Percentiles rank a stretch among this genome's conserved stretches.
Evolutionary conservation across 2,113 vertebrate genomes (phyloP).

Genomic region (Seriola rivoliana): DNA sequence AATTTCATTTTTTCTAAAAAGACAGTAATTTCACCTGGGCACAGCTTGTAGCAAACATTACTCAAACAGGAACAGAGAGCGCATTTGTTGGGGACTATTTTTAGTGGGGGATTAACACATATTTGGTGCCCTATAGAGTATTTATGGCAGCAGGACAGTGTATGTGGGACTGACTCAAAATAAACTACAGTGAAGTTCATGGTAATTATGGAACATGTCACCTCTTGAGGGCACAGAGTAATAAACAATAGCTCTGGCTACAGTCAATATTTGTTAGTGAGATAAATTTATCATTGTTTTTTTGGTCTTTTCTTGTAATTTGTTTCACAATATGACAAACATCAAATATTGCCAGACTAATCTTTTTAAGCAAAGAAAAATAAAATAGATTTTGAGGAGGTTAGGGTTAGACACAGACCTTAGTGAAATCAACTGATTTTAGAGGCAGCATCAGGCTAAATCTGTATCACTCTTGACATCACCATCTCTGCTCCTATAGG

Average conservation of each 20-base stretch:
- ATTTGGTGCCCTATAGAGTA: not conserved
- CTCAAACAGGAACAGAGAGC: not conserved
- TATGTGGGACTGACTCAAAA: not conserved
- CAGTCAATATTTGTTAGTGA: not conserved
- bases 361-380: not conserved
- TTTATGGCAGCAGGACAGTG: not conserved
- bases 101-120: not conserved
- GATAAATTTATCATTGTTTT: not conserved
- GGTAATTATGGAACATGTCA: not conserved
- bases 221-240: not conserved
- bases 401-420: too few species aligned
- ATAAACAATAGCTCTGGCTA: not conserved
- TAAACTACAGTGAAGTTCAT: not conserved
- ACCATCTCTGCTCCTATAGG: not conserved
- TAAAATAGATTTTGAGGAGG: not conserved
- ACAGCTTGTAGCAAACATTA: not conserved
- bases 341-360: not conserved
- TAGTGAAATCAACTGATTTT: not conserved
- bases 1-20: not conserved
- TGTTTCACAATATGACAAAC: not conserved
- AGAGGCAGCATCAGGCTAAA: not conserved
- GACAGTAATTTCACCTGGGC: not conserved
- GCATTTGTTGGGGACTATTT: not conserved
- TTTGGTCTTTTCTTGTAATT: not conserved
- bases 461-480: not conserved